Base-by-base conservation (phyloP, 2,888 invertebrate species). In the Lasioglossum zephyrum region DNA sequence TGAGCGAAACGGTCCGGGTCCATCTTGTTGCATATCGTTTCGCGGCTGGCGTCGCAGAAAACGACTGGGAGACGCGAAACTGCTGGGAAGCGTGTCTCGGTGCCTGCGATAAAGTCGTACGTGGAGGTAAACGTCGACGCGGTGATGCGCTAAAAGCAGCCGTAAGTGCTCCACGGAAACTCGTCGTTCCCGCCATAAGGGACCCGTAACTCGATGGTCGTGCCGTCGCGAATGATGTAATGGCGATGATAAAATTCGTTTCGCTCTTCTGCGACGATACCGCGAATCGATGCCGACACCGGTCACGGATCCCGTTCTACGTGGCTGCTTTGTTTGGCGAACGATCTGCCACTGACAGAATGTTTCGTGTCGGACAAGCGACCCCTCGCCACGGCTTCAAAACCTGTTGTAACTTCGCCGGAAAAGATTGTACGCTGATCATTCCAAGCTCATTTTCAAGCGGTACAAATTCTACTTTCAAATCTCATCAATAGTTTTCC, bases 31-130 rank as follows among this genome's bases (percentile, higher is more conserved):
- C 47, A 31, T 31, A 44, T 26, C 22, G 16, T 39, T 22, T 16
- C 26, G 18, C 31, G 31, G 69, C 36, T 53, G 41, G 72, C 63
- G 16, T 73, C 47, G 36, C 41, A 16, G 53, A 39, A 74, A 79
- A 83, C 69, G 76, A 77, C 36, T 13, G 18, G 47, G 49, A 26
- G 60, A 75, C 57, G 72, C 18, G 31, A 76, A 76, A 82, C 73
- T 87, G 80, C 81, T 81, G 70, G 66, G 22, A 79, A 84, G 79
- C 82, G 73, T 80, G 83, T 80, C 81, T 22, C 69, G 81, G 82
- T 84, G 81, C 73, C 85, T 77, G 69, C 84, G 82, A 87, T 88
- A 84, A 88, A 87, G 84, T 82, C 79, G 75, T 81, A 82, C 80
- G 81, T 36, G 79, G 76, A 77, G 87, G 80, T 82, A 88, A 87